Percentiles rank a stretch among this genome's conserved stretches.
These are phyloP conservation scores for Drosophila burlai DNA, from an alignment of 1,140 invertebrate species.

Conservation along the genomic window DNA sequence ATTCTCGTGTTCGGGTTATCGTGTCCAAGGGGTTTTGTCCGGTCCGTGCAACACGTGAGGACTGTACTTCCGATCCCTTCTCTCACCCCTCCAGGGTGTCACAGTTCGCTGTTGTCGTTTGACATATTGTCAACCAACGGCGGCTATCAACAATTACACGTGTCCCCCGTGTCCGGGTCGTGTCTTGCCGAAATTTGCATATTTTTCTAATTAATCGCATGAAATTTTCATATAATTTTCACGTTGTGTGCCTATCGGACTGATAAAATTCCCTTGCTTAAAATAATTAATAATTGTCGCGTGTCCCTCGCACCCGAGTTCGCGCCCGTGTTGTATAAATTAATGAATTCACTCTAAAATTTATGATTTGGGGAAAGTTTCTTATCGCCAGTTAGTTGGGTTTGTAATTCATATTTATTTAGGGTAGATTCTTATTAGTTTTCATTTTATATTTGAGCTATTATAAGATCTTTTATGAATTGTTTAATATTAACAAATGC, in stretches of 20 bases:
- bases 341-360: conserved; percentile 28
- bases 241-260: conserved; percentile 36
- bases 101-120: conserved; percentile 57
- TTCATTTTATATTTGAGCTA: not conserved
- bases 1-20: conserved; percentile 79
- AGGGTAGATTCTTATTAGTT: not conserved
- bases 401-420: not conserved
- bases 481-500: not conserved
- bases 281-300: conserved; percentile 77
- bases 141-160: conserved; percentile 79
- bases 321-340: conserved; percentile 53
- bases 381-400: not conserved
- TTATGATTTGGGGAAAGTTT: not conserved
- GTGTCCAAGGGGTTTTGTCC: conserved; percentile 37
- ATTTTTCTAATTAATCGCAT: conserved; percentile 81
- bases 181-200: conserved; percentile 76
- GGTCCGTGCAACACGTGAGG: conserved; percentile 72
- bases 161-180: conserved; percentile 60
- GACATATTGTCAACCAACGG: conserved; percentile 77
- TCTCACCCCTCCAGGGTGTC: not conserved
- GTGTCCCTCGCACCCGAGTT: conserved; percentile 62
- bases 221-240: conserved; percentile 66
- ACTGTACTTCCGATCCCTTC: conserved; percentile 47
- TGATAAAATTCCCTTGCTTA: conserved; percentile 64
- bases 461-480: not conserved